Percentiles rank a stretch among this genome's conserved stretches.
Conservation (phyloP, 1,140 invertebrate genomes). For the Nephila pilipes region DNA sequence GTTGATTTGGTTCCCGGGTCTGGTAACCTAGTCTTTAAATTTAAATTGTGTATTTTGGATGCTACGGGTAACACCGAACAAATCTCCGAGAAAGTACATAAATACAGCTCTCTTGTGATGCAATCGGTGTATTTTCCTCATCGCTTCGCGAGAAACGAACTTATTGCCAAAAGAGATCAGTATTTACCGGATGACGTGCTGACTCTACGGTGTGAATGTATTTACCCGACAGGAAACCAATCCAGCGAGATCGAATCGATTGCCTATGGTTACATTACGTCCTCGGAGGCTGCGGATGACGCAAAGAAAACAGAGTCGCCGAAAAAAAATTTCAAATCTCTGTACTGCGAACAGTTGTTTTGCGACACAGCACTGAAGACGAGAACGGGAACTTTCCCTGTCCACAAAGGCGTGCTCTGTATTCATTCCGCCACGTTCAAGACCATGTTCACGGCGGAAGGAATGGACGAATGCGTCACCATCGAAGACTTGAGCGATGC, state of each 20-base stretch:
- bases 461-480: conserved; percentile 81
- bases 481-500: neutral
- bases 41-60: neutral
- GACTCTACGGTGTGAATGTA: neutral
- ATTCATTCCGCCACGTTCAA: conserved; percentile 96
- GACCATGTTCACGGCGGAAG: conserved; percentile 99
- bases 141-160: neutral
- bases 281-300: neutral
- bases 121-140: neutral
- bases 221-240: no score
- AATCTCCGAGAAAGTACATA: neutral
- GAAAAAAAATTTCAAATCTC: neutral
- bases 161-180: neutral
- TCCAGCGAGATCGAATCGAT: neutral
- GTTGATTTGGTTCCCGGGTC: neutral
- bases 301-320: no score
- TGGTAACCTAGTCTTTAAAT: neutral
- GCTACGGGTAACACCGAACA: neutral
- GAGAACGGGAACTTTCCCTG: conserved; percentile 86
- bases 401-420: conserved; percentile 97
- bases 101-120: neutral
- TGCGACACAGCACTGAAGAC: conserved; percentile 79
- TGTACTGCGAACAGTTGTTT: neutral
- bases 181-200: neutral
- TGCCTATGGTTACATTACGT: neutral